Evolutionary conservation across 2,113 vertebrate species (phyloP).

Genomic region (Siniperca chuatsi): DNA sequence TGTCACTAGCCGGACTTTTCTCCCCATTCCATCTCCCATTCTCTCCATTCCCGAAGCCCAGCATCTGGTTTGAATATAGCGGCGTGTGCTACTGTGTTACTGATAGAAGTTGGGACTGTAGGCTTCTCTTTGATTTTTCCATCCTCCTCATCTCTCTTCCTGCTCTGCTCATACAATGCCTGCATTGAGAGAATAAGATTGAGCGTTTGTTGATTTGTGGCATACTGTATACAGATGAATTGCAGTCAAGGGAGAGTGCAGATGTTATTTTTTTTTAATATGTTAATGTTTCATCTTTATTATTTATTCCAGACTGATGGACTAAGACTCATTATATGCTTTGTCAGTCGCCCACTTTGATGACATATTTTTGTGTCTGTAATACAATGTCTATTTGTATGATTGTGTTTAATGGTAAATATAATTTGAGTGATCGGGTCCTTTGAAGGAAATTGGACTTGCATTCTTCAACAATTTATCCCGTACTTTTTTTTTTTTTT

Average conservation of each 20-base stretch:
- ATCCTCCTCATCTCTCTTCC: slow-evolving; percentile 66
- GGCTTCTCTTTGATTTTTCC: slow-evolving; percentile 72
- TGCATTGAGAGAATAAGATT: slow-evolving; percentile 42
- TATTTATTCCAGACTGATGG: slow-evolving; percentile 13
- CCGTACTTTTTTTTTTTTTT: not conserved
- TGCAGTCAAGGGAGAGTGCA: not conserved
- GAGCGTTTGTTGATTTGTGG: slow-evolving; percentile 31
- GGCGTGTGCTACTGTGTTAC: slow-evolving; percentile 84
- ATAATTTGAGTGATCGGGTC: slow-evolving; percentile 1
- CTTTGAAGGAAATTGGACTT: slow-evolving; percentile 25
- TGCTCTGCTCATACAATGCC: slow-evolving; percentile 57
- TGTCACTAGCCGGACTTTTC: slow-evolving; percentile 63
- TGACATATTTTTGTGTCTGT: not conserved
- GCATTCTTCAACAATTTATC: not conserved
- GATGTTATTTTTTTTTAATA: not conserved
- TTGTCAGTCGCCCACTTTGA: not conserved
- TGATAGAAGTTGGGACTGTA: slow-evolving; percentile 79
- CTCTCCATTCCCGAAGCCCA: slow-evolving; percentile 41
- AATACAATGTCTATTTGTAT: slow-evolving; percentile 25
- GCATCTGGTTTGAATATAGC: slow-evolving; percentile 90
- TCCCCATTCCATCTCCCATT: slow-evolving; percentile 51
- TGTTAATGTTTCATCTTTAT: not conserved
- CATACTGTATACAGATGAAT: not conserved
- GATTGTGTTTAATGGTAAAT: slow-evolving; percentile 14
- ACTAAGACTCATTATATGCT: not conserved